phyloP scores from a whole-genome alignment of 1,140 invertebrate species.

The Spodoptera frugiperda region DNA sequence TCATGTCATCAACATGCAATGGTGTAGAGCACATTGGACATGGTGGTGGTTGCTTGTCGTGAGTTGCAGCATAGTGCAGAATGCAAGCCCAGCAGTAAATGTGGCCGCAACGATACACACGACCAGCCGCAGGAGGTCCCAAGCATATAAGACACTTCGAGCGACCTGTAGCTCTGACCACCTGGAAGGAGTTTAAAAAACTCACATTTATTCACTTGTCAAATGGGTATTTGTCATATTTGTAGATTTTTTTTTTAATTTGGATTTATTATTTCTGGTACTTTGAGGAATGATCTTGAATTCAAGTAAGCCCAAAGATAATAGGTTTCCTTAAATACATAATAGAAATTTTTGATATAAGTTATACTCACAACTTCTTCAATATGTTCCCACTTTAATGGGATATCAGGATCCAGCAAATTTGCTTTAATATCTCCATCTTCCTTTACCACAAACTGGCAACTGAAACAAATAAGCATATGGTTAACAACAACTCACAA shows the following conservation, averaged over 20 bases:
- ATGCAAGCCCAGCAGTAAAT: slow-evolving; percentile 98
- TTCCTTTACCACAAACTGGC: slow-evolving; percentile 96
- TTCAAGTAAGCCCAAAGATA: too few species aligned
- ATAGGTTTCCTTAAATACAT: not conserved
- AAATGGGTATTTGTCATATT: not conserved
- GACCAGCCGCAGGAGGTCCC: slow-evolving; percentile 92
- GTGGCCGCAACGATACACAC: slow-evolving; percentile 98
- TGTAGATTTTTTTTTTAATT: too few species aligned
- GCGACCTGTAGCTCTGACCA: slow-evolving; percentile 86
- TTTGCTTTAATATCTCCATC: slow-evolving; percentile 92
- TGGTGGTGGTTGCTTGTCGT: slow-evolving; percentile 89
- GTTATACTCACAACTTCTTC: slow-evolving; percentile 94
- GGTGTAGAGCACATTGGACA: slow-evolving; percentile 96
- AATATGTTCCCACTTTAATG: slow-evolving; percentile 96
- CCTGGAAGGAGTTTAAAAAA: slow-evolving; percentile 54
- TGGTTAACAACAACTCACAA: not conserved
- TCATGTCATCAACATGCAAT: slow-evolving; percentile 92
- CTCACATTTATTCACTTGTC: not conserved
- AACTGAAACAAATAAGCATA: slow-evolving; percentile 88
- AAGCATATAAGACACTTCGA: slow-evolving; percentile 97
- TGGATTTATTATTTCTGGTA: not conserved
- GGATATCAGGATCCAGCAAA: slow-evolving; percentile 93
- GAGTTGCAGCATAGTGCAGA: slow-evolving; percentile 95
- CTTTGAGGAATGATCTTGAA: not conserved
- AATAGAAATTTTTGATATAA: too few species aligned